Conservation (phyloP, 1,140 invertebrate genomes). For the Sinonovacula constricta region DNA sequence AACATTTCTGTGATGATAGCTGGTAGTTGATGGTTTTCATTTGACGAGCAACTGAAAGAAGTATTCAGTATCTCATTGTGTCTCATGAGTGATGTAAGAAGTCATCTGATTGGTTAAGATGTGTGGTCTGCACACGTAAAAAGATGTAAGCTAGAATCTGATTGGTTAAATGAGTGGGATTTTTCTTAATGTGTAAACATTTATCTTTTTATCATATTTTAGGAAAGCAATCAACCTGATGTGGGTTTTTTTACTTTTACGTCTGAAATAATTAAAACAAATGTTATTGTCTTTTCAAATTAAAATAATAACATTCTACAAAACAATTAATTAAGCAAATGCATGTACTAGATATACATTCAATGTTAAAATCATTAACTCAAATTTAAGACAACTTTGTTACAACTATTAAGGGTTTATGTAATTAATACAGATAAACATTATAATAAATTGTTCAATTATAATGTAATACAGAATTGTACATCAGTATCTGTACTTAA, state of each 20-base stretch:
- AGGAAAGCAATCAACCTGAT: background rate
- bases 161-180: background rate
- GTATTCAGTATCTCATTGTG: background rate
- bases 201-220: background rate
- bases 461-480: too few species aligned
- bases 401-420: too few species aligned
- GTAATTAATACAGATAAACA: too few species aligned
- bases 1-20: constrained; percentile 76
- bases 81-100: too few species aligned
- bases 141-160: background rate
- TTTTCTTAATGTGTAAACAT: too few species aligned
- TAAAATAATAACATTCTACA: too few species aligned
- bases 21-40: constrained; percentile 79
- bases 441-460: too few species aligned
- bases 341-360: too few species aligned
- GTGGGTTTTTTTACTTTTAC: background rate
- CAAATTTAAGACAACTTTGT: too few species aligned
- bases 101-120: background rate
- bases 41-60: constrained; percentile 70
- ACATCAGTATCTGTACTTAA: too few species aligned
- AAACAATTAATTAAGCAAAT: too few species aligned
- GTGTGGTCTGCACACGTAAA: background rate
- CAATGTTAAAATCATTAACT: too few species aligned
- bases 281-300: constrained; percentile 9
- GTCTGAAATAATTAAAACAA: background rate